Conservation (phyloP, 2,888 invertebrate genomes). For the Stomorhina lunata region DNA sequence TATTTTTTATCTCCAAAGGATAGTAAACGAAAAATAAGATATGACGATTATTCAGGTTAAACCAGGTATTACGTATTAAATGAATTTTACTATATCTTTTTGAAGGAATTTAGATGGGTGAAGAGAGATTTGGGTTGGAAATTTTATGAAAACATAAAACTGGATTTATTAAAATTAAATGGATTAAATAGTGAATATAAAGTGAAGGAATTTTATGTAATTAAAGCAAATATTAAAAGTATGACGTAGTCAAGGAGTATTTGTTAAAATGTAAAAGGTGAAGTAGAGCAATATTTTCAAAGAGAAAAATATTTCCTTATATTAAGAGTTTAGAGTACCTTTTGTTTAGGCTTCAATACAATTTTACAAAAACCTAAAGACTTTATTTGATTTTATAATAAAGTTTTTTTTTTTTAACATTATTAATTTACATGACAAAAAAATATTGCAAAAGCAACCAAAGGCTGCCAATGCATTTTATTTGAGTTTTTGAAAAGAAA, state of each 20-base stretch:
- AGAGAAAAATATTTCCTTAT: too few species aligned
- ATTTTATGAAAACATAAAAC: neutral
- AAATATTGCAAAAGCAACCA: too few species aligned
- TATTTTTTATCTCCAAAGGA: conserved; percentile 11
- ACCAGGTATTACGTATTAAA: conserved; percentile 38
- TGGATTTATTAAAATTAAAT: neutral
- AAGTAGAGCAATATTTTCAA: too few species aligned
- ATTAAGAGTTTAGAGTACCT: too few species aligned
- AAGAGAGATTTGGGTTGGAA: neutral
- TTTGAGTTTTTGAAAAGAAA: neutral
- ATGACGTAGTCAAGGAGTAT: too few species aligned
- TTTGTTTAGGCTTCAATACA: too few species aligned
- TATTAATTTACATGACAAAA: neutral
- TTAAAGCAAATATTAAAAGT: too few species aligned
- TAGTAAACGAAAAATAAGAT: neutral
- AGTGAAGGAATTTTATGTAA: neutral
- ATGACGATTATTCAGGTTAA: conserved; percentile 15
- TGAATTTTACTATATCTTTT: neutral
- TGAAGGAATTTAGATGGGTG: neutral
- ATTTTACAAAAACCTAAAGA: too few species aligned
- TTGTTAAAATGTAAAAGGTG: too few species aligned
- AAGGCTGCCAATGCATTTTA: too few species aligned
- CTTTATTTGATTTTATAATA: too few species aligned
- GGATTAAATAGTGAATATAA: neutral
- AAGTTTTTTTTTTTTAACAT: too few species aligned